Evolutionary conservation across 2,888 invertebrate genomes (phyloP), one percentile per base, ranked within the genome.

Genomic region (Gastracanthus pulcherrimus): DNA sequence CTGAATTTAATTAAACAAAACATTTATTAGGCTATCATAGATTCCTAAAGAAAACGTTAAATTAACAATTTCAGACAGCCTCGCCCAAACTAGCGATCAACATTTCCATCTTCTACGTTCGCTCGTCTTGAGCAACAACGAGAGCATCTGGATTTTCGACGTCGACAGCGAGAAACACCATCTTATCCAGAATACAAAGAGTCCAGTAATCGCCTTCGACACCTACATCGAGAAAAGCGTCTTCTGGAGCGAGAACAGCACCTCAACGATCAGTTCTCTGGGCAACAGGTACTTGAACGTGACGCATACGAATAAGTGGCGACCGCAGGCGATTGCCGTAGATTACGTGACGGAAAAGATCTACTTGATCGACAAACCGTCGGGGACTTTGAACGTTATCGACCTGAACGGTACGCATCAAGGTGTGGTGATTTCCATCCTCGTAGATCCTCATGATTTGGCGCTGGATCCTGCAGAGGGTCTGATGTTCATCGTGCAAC

Each of bases 321-420:
- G 19, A 41, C 70, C 80, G 3, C 67, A 80, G 55, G 70, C 76
- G 0, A 36, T 80, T 2, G 76, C 76, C 9, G 6, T 71, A 1
- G 80, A 80, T 36, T 62, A 71, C 19, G 36, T 76, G 3, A 76
- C 75, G n/a, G 71, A 76, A 26, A 80, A 80, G 13, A 1, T 80
- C 1, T 80, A 80, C n/a, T 38, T 80, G 0, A 19, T 80, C 11
- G 80, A 80, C 16, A 71, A 51, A 26, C 6, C 34, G 0, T 71
- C 76, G 5, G 71, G 70, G 1, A 62, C 76, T 1, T 23, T 80
- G n/a, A 76, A 34, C 7, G 71, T 80, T 2, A 3, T 80, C 23
- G 76, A 80, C 23, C 31, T 26, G 16, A 41, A 45, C 0, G n/a
- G 67, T 48, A 31, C 45, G 1, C 23, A 66, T 2, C 26, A 36